Evolutionary conservation across 1,140 invertebrate genomes (phyloP).

Genomic region (Elymnias hypermnestra): DNA sequence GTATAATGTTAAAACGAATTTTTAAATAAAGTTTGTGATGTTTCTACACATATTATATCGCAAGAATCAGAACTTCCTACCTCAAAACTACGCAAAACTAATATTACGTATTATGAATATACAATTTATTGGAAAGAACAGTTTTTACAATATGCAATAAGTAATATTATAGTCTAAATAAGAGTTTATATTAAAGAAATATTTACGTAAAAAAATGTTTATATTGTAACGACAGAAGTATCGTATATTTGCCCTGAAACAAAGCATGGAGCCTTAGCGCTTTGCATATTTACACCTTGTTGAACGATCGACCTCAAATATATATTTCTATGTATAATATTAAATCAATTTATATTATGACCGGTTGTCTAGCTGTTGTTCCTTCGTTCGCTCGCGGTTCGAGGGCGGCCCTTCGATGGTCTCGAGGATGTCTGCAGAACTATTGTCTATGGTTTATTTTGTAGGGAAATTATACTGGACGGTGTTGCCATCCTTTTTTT

Average conservation of each 20-base stretch:
- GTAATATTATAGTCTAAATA: constrained; percentile 62
- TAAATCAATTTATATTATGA: constrained; percentile 13
- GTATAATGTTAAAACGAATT: constrained; percentile 70
- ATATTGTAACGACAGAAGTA: constrained; percentile 57
- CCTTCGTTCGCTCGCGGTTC: constrained; percentile 24
- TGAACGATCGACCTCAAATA: constrained; percentile 26
- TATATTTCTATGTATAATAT: constrained; percentile 23
- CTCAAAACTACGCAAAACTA: constrained; percentile 68
- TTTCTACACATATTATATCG: constrained; percentile 40
- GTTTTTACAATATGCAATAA: constrained; percentile 67
- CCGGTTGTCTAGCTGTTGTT: constrained; percentile 26
- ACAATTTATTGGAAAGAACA: constrained; percentile 62
- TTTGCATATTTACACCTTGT: constrained; percentile 64
- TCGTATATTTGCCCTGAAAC: constrained; percentile 50
- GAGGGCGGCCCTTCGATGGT: background rate
- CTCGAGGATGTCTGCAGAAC: background rate
- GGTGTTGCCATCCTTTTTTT: constrained; percentile 5
- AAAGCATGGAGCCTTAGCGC: constrained; percentile 60
- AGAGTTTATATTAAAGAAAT: constrained; percentile 72
- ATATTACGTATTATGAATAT: constrained; percentile 61
- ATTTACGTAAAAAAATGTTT: constrained; percentile 70
- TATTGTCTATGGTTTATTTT: constrained; percentile 10
- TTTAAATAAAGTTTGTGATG: constrained; percentile 68
- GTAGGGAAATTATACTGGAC: constrained; percentile 13
- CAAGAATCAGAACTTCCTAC: constrained; percentile 60